These are phyloP conservation scores for Brachyalestes nurse DNA, from an alignment of 2,797 vertebrate species.

Conservation along the genomic window DNA sequence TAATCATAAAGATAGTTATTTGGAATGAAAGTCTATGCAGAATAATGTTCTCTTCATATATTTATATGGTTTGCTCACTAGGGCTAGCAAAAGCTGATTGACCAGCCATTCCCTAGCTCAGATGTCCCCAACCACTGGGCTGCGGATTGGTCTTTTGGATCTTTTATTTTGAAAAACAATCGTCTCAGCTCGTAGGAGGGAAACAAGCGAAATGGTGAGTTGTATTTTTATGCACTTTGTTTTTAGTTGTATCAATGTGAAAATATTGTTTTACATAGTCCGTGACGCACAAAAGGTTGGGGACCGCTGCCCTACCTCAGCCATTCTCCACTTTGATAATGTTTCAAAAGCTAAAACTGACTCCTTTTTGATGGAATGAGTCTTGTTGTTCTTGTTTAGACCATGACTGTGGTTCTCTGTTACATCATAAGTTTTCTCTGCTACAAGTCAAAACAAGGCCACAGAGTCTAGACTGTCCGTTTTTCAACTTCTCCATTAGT, in stretches of 20 bases:
- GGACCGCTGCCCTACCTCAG: too few species aligned
- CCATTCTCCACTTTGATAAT: neutral
- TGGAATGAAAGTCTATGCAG: neutral
- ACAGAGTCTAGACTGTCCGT: constrained; percentile 34
- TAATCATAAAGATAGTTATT: too few species aligned
- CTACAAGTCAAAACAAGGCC: constrained; percentile 32
- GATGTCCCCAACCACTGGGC: neutral
- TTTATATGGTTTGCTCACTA: neutral
- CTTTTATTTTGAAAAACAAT: too few species aligned
- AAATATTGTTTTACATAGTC: too few species aligned
- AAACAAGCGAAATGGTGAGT: too few species aligned
- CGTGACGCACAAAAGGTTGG: too few species aligned
- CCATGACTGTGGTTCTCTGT: neutral
- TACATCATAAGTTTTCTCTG: constrained; percentile 17
- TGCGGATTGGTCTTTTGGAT: too few species aligned
- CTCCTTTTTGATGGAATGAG: neutral
- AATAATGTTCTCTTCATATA: neutral
- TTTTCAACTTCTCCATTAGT: constrained; percentile 13
- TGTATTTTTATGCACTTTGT: too few species aligned
- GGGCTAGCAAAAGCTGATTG: neutral
- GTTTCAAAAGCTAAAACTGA: neutral
- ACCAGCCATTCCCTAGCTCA: neutral
- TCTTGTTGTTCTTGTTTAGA: neutral
- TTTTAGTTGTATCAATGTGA: too few species aligned
- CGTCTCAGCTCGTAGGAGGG: too few species aligned